Conservation (phyloP, 2,113 vertebrate genomes). For the Spea bombifrons region DNA sequence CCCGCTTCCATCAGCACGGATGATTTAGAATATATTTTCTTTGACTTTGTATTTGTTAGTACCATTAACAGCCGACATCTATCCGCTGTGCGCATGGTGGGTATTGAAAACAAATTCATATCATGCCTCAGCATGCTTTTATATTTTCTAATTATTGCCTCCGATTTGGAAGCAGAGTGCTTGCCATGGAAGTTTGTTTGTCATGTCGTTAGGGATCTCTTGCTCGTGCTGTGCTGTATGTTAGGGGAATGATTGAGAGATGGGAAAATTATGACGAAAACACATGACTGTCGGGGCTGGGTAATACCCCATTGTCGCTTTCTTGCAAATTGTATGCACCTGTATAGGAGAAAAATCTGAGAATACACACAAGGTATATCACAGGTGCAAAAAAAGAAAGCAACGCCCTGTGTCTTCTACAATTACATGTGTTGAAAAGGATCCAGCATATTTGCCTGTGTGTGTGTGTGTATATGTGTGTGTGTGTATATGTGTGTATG, state of each 20-base stretch:
- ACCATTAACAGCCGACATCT: conserved; percentile 66
- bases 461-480: no score
- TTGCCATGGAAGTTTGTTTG: conserved; percentile 70
- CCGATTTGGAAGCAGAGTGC: conserved; percentile 67
- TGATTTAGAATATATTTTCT: conserved; percentile 4
- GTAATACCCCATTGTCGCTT: no score
- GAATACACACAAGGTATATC: no score
- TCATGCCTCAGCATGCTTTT: conserved; percentile 72
- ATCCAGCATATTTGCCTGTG: no score
- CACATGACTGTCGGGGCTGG: no score
- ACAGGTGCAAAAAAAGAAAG: no score
- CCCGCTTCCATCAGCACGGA: not conserved
- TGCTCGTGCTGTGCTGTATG: conserved; percentile 50
- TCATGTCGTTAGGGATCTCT: conserved; percentile 64
- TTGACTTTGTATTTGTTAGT: conserved; percentile 66
- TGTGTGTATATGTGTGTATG: no score
- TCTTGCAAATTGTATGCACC: no score
- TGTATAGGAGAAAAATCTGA: no score
- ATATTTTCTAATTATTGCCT: conserved; percentile 75
- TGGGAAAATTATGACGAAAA: no score
- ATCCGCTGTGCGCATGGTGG: conserved; percentile 72
- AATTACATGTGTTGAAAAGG: no score
- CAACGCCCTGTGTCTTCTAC: no score
- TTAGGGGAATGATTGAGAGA: conserved; percentile 54
- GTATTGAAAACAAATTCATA: conserved; percentile 71